Conservation (phyloP, 2,113 vertebrate species). For the Sorex fumeus region DNA sequence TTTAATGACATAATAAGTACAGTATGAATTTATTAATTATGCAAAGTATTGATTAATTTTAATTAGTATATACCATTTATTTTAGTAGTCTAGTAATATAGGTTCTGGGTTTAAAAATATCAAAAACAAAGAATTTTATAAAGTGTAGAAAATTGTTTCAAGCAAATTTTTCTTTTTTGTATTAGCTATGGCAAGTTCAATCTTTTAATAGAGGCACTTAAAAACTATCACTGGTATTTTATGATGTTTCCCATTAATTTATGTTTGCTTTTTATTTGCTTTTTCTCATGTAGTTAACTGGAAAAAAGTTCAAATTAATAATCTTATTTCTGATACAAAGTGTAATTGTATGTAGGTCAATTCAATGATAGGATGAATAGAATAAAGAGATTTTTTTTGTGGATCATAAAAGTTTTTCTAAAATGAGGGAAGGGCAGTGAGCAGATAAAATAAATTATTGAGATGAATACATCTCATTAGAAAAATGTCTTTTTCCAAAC, state of each 20-base stretch:
- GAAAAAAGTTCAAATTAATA: slow-evolving; percentile 28
- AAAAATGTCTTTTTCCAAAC: slow-evolving; percentile 4
- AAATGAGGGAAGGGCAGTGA: neutral
- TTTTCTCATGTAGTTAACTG: neutral
- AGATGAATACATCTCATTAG: neutral
- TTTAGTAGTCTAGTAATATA: slow-evolving; percentile 35
- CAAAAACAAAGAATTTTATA: neutral
- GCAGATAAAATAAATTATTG: slow-evolving; percentile 36
- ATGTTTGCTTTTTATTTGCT: slow-evolving; percentile 40
- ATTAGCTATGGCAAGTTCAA: neutral
- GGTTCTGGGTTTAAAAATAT: neutral
- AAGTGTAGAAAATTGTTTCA: slow-evolving; percentile 7
- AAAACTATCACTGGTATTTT: slow-evolving; percentile 23
- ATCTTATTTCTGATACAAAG: neutral
- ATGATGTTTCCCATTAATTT: neutral
- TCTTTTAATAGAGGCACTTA: neutral
- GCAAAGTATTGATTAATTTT: too few relatives aligned
- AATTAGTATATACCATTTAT: slow-evolving; percentile 49
- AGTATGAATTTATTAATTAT: neutral
- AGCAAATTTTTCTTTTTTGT: neutral
- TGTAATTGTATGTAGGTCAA: neutral
- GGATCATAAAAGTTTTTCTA: slow-evolving; percentile 6
- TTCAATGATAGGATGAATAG: neutral
- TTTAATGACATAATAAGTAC: neutral
- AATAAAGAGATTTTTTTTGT: slow-evolving; percentile 32